These are phyloP conservation scores for Typhlichthys subterraneus DNA, from an alignment of 2,797 vertebrate species.

Conservation along the genomic window DNA sequence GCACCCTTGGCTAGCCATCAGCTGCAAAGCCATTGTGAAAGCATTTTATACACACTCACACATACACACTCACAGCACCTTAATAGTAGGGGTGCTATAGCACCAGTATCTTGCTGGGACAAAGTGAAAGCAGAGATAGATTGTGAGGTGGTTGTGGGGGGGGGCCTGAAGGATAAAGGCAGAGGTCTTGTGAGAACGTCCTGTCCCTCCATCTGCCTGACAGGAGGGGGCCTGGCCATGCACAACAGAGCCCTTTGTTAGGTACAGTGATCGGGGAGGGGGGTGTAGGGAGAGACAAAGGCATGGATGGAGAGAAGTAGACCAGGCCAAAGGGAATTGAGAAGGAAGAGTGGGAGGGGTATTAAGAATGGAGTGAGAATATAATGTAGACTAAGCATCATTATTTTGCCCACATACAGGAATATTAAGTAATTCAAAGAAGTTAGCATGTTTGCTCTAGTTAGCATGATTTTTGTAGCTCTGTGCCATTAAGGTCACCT, in stretches of 20 bases:
- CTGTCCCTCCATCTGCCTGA: slow-evolving; percentile 64
- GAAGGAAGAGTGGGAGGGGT: too few species aligned
- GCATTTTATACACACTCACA: neutral
- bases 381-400: too few species aligned
- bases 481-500: too few species aligned
- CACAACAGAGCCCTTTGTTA: slow-evolving; percentile 76
- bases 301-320: neutral
- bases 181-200: slow-evolving; percentile 26
- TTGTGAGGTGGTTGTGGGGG: slow-evolving; percentile 41
- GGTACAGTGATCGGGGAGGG: slow-evolving; percentile 61
- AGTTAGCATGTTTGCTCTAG: too few species aligned
- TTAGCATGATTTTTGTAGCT: too few species aligned
- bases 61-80: slow-evolving; percentile 19
- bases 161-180: neutral
- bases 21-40: slow-evolving; percentile 8
- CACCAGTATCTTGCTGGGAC: slow-evolving; percentile 22
- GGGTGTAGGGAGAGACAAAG: slow-evolving; percentile 4
- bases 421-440: too few species aligned
- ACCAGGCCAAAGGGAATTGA: neutral
- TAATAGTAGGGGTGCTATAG: slow-evolving; percentile 36
- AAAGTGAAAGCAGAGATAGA: slow-evolving; percentile 43
- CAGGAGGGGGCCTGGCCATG: slow-evolving; percentile 47
- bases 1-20: slow-evolving; percentile 38
- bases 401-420: too few species aligned
- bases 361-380: too few species aligned